Conservation (phyloP, 2,113 vertebrate species). For the Phoxinus phoxinus region DNA sequence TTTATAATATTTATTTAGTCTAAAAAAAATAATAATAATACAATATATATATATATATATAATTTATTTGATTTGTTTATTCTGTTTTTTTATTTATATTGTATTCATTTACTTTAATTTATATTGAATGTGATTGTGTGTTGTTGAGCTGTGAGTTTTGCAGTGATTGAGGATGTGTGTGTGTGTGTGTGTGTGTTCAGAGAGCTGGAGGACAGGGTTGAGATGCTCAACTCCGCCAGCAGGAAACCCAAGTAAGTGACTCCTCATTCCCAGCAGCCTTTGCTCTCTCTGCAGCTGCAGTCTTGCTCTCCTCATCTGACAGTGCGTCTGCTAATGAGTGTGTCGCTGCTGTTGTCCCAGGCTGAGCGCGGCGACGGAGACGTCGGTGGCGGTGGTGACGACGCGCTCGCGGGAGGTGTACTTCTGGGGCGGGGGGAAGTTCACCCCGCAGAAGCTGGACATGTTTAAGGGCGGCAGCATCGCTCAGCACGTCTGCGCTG, state of each 20-base stretch:
- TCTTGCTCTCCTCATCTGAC: no score
- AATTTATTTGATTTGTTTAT: no score
- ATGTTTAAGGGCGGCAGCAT: conserved; percentile 94
- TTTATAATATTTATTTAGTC: no score
- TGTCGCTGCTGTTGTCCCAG: conserved; percentile 64
- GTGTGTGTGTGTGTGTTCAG: conserved; percentile 68
- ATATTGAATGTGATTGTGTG: fast-evolving
- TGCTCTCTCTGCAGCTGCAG: neutral
- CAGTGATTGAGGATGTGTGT: neutral
- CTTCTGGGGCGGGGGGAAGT: conserved; percentile 97
- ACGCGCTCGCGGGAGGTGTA: conserved; percentile 95
- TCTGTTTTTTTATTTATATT: no score
- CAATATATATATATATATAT: no score
- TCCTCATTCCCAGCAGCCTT: neutral
- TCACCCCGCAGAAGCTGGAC: conserved; percentile 96
- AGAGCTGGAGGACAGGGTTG: conserved; percentile 91
- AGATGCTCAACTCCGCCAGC: conserved; percentile 88
- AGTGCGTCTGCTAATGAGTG: no score
- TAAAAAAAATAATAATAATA: no score
- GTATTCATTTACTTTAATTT: no score
- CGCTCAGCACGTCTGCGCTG: conserved; percentile 94
- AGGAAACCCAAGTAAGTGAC: conserved; percentile 90
- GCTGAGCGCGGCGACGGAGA: conserved; percentile 86
- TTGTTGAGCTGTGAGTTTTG: no score
- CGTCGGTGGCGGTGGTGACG: conserved; percentile 94